Evolutionary conservation across 2,113 vertebrate species (phyloP), one percentile per base, ranked within the genome.

Genomic region (Petrocephalus microphthalmus): DNA sequence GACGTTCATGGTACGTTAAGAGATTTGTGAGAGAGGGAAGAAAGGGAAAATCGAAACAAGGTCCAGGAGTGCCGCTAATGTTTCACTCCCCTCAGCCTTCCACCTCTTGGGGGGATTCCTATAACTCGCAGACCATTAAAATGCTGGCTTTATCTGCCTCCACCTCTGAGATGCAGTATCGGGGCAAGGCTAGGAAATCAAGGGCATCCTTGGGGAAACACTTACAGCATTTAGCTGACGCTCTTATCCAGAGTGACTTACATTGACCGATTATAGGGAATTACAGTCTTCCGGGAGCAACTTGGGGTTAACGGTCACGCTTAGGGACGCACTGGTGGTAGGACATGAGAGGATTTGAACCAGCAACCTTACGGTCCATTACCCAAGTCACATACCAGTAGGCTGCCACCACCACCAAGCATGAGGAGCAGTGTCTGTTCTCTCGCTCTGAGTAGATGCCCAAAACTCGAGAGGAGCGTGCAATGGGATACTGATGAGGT

Each of bases 1-100:
- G 87, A 88, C 15, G 78, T 83, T 83, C 78, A 88, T n/a, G 54
- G 52, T 88, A 84, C 87, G 84, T 88, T 83, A 29, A 56, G 74
- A 60, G 53, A 60, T 78, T 83, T 88, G 87, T 52, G 54, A 88
- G 22, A 84, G 6, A 42, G 1, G 17, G 84, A 53, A 85, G 22
- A 17, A n/a, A 17, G 37, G 87, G 20, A 42, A 22, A 88, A 60
- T n/a, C 29, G 57, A 19, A 57, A 29, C 52, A n/a, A 42, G 29
- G 37, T 60, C 78, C 20, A 56, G 1, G 42, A 37, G 52, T 60
- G n/a, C 78, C 47, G 37, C 83, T 88, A 42, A 81, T 51, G 52
- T 57, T 42, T 45, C 17, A 88, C 4, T 88, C 51, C 51, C 78
- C 54, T 57, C 45, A 45, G 56, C 54, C 37, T 29, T 37, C 11